Evolutionary conservation across 2,888 invertebrate genomes (phyloP).

Genomic region (Sussaba pulchella): DNA sequence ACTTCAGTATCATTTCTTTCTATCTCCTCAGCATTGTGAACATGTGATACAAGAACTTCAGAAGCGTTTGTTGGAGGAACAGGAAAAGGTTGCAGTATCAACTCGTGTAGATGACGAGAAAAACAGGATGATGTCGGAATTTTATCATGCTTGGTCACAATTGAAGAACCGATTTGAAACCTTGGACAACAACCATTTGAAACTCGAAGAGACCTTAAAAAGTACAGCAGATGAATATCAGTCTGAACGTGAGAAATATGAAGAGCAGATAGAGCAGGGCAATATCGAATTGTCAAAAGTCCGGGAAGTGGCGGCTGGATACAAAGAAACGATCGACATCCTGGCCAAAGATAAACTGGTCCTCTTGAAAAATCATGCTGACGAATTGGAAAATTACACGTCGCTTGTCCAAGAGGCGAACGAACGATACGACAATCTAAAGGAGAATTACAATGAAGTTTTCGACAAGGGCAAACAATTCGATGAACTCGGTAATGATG

Average conservation of each 20-base stretch:
- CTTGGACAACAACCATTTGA: slow-evolving; percentile 82
- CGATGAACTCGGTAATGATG: slow-evolving; percentile 76
- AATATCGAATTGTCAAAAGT: slow-evolving; percentile 91
- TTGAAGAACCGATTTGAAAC: slow-evolving; percentile 82
- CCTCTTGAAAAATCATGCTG: slow-evolving; percentile 78
- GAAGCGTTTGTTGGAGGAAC: slow-evolving; percentile 90
- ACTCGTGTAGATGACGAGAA: slow-evolving; percentile 91
- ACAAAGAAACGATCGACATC: slow-evolving; percentile 81
- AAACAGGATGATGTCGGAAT: slow-evolving; percentile 88
- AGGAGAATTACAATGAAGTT: slow-evolving; percentile 76
- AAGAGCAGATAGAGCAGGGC: slow-evolving; percentile 86
- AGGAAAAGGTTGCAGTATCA: slow-evolving; percentile 92
- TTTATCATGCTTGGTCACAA: slow-evolving; percentile 88
- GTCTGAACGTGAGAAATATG: slow-evolving; percentile 84
- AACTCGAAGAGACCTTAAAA: slow-evolving; percentile 83
- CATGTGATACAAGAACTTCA: slow-evolving; percentile 91
- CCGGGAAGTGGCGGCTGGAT: slow-evolving; percentile 86
- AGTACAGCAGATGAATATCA: slow-evolving; percentile 85
- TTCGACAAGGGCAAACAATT: slow-evolving; percentile 76
- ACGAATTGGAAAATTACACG: slow-evolving; percentile 81
- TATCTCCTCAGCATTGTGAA: slow-evolving; percentile 89
- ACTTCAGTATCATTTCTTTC: slow-evolving; percentile 31
- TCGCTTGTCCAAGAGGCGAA: slow-evolving; percentile 79
- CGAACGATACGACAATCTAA: slow-evolving; percentile 77
- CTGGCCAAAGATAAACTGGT: slow-evolving; percentile 80